Evolutionary conservation across 2,888 invertebrate genomes (phyloP).

Genomic region (Horisme vitalbata): DNA sequence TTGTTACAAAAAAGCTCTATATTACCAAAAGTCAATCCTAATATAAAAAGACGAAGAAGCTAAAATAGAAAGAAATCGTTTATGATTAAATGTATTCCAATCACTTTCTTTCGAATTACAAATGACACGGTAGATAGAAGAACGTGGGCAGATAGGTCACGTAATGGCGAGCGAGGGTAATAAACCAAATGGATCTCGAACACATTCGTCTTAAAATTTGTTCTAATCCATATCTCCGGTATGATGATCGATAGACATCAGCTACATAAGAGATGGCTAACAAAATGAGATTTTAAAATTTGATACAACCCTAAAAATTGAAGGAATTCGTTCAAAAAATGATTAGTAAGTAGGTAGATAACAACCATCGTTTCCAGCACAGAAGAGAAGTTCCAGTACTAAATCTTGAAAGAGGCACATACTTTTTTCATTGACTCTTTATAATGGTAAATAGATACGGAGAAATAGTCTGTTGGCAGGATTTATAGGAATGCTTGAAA

Average conservation of each 20-base stretch:
- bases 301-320: constrained; percentile 26
- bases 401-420: constrained; percentile 36
- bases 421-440: constrained; percentile 34
- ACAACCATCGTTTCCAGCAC: constrained; percentile 4
- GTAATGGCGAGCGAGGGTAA: constrained; percentile 41
- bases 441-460: constrained; percentile 41
- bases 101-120: constrained; percentile 50
- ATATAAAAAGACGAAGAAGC: constrained; percentile 2
- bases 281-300: background rate
- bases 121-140: constrained; percentile 61
- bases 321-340: too few relatives aligned
- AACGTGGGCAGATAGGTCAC: constrained; percentile 64
- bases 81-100: constrained; percentile 28
- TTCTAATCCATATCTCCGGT: constrained; percentile 11
- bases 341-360: background rate
- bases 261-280: background rate
- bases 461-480: constrained; percentile 46
- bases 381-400: constrained; percentile 14
- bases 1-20: constrained; percentile 43
- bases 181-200: constrained; percentile 54
- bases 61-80: constrained; percentile 29
- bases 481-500: constrained; percentile 67
- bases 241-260: background rate
- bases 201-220: constrained; percentile 42
- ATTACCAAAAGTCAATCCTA: constrained; percentile 20